Percentiles rank a stretch among this genome's conserved stretches.
Evolutionary conservation across 2,113 vertebrate genomes (phyloP).

Genomic region (Jacana jacana): DNA sequence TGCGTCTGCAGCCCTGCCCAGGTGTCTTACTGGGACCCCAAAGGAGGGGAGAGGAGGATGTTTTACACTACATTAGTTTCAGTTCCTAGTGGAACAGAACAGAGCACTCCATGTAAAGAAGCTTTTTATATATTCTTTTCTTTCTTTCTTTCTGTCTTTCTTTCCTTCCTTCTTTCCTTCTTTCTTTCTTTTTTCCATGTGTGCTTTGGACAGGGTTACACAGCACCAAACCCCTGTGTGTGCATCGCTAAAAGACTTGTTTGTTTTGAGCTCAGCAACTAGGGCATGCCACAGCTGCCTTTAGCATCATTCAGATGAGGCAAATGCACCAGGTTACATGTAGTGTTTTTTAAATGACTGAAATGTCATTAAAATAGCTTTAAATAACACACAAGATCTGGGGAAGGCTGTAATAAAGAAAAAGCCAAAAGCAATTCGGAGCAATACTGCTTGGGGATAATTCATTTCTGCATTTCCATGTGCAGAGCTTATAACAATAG

Average conservation of each 20-base stretch:
- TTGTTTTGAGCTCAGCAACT: slow-evolving; percentile 11
- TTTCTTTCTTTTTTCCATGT: too few species aligned
- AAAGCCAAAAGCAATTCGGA: neutral
- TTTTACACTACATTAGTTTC: neutral
- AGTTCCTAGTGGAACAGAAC: neutral
- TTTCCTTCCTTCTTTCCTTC: too few species aligned
- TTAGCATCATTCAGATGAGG: neutral
- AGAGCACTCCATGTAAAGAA: neutral
- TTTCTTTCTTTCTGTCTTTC: too few species aligned
- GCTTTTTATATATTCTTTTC: neutral
- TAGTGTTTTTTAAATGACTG: neutral
- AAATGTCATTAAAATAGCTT: neutral
- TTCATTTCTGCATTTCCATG: neutral
- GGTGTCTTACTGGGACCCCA: neutral
- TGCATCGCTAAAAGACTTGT: neutral
- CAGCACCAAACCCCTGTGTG: neutral
- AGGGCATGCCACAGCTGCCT: neutral
- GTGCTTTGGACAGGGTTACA: neutral
- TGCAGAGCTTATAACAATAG: neutral
- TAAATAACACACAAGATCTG: neutral
- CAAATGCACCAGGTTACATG: neutral
- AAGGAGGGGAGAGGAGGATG: neutral
- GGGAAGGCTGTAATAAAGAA: neutral
- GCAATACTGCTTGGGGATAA: neutral
- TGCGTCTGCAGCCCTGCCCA: neutral